These are phyloP conservation scores for Bufo bufo DNA, from an alignment of 2,113 vertebrate species.

Conservation along the genomic window DNA sequence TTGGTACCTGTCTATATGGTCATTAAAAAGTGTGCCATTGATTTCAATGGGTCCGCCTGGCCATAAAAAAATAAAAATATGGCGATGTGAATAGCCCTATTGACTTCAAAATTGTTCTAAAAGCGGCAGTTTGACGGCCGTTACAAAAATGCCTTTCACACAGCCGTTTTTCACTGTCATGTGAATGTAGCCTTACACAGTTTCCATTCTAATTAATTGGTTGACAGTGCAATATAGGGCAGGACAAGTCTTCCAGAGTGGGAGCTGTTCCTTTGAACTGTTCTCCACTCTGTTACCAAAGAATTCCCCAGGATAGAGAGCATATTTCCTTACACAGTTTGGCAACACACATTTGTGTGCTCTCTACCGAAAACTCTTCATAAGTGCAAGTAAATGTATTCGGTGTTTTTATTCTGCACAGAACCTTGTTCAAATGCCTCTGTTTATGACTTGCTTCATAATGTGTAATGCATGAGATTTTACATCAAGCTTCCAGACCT, in stretches of 20 bases:
- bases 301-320: background rate
- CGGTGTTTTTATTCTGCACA: constrained; percentile 12
- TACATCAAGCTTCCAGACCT: constrained; percentile 25
- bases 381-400: background rate
- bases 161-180: too few relatives aligned
- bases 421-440: constrained; percentile 1
- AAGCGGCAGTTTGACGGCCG: too few relatives aligned
- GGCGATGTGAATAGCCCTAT: too few relatives aligned
- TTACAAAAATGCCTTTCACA: too few relatives aligned
- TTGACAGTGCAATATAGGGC: background rate
- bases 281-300: background rate
- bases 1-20: too few relatives aligned
- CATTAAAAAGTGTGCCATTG: too few relatives aligned
- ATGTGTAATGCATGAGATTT: constrained; percentile 43
- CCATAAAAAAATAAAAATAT: too few relatives aligned
- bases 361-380: background rate
- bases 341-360: background rate
- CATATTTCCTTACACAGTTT: background rate
- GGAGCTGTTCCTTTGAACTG: background rate
- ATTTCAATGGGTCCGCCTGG: too few relatives aligned
- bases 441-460: constrained; percentile 46
- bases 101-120: too few relatives aligned
- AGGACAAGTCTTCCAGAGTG: background rate
- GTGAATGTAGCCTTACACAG: too few relatives aligned
- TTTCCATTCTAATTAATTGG: background rate